Base-by-base conservation (phyloP, 2,113 vertebrate species). In the Lagopus leucura region DNA sequence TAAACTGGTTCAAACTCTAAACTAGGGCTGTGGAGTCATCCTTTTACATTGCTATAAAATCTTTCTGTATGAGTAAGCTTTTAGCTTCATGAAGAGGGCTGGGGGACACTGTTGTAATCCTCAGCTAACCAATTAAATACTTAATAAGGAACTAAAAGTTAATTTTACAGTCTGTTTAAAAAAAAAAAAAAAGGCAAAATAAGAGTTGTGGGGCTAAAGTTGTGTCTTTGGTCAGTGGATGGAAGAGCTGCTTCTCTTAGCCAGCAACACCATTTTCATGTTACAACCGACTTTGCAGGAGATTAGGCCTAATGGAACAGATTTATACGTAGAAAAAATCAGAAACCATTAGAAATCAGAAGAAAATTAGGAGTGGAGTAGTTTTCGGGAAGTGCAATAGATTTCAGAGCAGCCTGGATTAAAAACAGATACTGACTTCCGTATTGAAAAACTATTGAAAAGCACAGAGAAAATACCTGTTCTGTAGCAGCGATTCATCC, bases 351-450 rank as follows among this genome's bases (percentile, higher is more conserved):
- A 57, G 42, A 83, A 70, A 64, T 63, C 47, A 79, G 67, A 78
- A 93, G 50, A 64, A 67, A 91, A 91, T 74, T 34, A 69, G 81
- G 89, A 90, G 86, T 87, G 27, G 19, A 67, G 47, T 80, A 48
- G 8, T 22, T 94, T 95, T 90, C 1, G 42, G 42, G 42, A 43
- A 43, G 42, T 43, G 42, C 42, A 43, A 16, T 43, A 43, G 15
- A 63, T 92, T 94, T 92, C 76, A 64, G 69, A 83, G 76, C 36
- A 58, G 48, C 28, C 50, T 61, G 82, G 70, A 87, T 89, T 93
- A 81, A 91, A 89, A 45, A 34, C 65, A 83, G 72, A 30, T 69
- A 19, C 57, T 88, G 52, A 45, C 43, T 90, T 86, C 36, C 40
- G 16, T 50, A n/a, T 75, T 64, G n/a, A 87, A 74, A 30, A 83